These are phyloP conservation scores for Halichondria panicea DNA, from an alignment of 37 sponge, comb jelly and placozoan species.

Conservation along the genomic window DNA sequence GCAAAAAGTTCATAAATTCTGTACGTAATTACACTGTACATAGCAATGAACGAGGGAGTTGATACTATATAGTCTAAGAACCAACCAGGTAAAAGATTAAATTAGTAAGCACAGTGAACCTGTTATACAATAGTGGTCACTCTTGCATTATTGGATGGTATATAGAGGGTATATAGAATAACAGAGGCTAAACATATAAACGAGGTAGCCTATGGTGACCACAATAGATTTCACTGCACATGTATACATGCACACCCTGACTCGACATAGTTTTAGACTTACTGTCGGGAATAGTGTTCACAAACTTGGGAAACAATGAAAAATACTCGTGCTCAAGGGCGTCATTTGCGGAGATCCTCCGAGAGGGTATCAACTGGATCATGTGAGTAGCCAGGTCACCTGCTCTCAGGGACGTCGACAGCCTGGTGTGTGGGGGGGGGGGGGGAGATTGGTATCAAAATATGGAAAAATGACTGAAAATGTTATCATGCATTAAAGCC, in stretches of 20 bases:
- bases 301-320: constrained; percentile 56
- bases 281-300: constrained; percentile 69
- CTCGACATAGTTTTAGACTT: not conserved
- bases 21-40: too few species aligned
- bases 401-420: constrained; percentile 38
- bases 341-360: constrained; percentile 73
- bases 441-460: too few species aligned
- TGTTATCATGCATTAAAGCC: not conserved
- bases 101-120: too few species aligned
- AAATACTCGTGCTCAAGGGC: constrained; percentile 83
- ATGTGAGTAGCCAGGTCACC: constrained; percentile 64
- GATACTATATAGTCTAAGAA: too few species aligned
- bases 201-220: too few species aligned
- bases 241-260: not conserved
- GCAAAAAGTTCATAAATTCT: too few species aligned
- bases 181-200: too few species aligned
- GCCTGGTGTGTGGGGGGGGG: constrained; percentile 26
- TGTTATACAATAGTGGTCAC: too few species aligned
- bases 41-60: too few species aligned
- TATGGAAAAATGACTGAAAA: not conserved
- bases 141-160: too few species aligned
- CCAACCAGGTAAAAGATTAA: too few species aligned
- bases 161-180: too few species aligned
- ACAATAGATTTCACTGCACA: not conserved
- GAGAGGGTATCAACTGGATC: constrained; percentile 69